A percentile compares a stretch with the other conserved stretches of the same genome.
Conservation (phyloP, 2,888 invertebrate genomes). For the Anarsia innoxiella region DNA sequence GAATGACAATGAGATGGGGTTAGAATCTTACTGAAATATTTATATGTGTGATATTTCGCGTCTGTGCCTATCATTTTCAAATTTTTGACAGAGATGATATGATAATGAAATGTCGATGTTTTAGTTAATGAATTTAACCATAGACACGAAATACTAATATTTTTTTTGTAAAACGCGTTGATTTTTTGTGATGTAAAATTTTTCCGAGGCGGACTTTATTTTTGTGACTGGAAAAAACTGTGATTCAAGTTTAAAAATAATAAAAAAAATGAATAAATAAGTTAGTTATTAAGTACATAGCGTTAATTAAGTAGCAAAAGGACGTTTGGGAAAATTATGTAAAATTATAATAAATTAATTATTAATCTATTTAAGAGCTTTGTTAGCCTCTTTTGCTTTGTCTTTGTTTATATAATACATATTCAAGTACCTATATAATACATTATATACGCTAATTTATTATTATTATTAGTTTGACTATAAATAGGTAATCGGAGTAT, state of each 20-base stretch:
- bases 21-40: too few relatives aligned
- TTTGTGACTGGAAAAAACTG: slow-evolving; percentile 2
- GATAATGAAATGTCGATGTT: too few relatives aligned
- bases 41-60: too few relatives aligned
- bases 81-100: too few relatives aligned
- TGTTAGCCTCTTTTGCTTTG: slow-evolving; percentile 66
- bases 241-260: background rate
- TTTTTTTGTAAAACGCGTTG: too few relatives aligned
- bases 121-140: too few relatives aligned
- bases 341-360: slow-evolving; percentile 9
- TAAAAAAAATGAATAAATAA: background rate
- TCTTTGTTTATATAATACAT: slow-evolving; percentile 41
- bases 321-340: background rate
- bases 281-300: background rate
- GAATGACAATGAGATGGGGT: too few relatives aligned
- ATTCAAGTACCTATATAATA: slow-evolving; percentile 44
- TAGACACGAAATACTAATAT: too few relatives aligned
- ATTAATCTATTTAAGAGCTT: slow-evolving; percentile 8
- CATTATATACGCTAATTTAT: slow-evolving; percentile 42
- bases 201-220: slow-evolving; percentile 1
- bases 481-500: slow-evolving; percentile 69
- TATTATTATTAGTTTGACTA: slow-evolving; percentile 49
- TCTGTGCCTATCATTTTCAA: too few relatives aligned
- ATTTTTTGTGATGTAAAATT: background rate
- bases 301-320: background rate